A percentile compares a stretch with the other conserved stretches of the same genome.
These are phyloP conservation scores for Meiosimyza platycephala DNA, from an alignment of 2,888 invertebrate genomes.

Conservation along the genomic window DNA sequence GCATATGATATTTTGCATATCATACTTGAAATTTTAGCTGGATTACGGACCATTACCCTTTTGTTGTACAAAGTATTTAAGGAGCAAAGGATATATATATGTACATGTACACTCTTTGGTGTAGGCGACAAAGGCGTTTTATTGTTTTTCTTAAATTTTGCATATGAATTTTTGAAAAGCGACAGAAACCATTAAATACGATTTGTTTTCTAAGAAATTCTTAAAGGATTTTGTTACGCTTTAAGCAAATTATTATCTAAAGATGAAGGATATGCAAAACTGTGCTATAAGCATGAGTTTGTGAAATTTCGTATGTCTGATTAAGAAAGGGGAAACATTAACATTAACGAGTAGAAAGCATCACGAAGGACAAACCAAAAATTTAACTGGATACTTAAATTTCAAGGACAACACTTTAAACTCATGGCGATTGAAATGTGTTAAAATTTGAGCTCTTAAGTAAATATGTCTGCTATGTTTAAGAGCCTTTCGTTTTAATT, in stretches of 20 bases:
- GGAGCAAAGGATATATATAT: neutral
- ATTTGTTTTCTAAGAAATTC: conserved; percentile 6
- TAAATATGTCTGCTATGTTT: too few relatives aligned
- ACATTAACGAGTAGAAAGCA: neutral
- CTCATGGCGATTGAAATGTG: too few relatives aligned
- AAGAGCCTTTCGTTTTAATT: too few relatives aligned
- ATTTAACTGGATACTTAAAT: neutral
- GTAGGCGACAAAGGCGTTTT: neutral
- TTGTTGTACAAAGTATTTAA: neutral
- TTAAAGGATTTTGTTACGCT: conserved; percentile 6
- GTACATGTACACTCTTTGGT: neutral
- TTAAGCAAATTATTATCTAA: neutral
- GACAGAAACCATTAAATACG: neutral
- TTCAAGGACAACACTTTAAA: neutral
- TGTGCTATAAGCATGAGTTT: too few relatives aligned
- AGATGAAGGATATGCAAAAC: neutral
- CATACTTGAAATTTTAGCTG: conserved; percentile 6
- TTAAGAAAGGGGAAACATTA: conserved; percentile 6
- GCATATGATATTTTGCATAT: conserved; percentile 20
- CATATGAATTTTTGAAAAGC: neutral
- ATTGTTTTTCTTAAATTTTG: neutral
- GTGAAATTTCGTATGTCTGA: neutral
- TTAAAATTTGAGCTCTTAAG: too few relatives aligned
- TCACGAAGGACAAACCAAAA: neutral
- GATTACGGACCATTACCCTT: conserved; percentile 9